Percentiles rank a stretch among this genome's conserved stretches.
phyloP scores from a whole-genome alignment of 2,113 vertebrate species.

The Platycercus adscitus region DNA sequence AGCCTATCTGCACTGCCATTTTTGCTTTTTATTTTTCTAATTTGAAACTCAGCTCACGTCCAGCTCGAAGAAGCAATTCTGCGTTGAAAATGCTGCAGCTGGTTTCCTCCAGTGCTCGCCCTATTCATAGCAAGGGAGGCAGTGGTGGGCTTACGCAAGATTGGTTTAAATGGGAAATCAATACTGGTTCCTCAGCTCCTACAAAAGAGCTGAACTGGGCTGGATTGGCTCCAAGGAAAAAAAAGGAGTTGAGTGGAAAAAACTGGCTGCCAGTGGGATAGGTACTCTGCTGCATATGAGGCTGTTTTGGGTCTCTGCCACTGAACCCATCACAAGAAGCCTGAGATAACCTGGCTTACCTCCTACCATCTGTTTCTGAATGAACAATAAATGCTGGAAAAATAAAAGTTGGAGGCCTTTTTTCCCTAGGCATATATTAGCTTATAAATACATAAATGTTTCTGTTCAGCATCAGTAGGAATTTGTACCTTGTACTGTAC shows the following conservation, averaged over 20 bases:
- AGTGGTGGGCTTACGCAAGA: constrained; percentile 38
- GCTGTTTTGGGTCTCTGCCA: constrained; percentile 57
- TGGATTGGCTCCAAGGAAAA: constrained; percentile 58
- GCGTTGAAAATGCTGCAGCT: constrained; percentile 54
- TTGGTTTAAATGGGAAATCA: constrained; percentile 68
- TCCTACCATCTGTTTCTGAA: constrained; percentile 54
- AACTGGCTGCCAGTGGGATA: constrained; percentile 32
- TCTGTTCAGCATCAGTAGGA: constrained; percentile 47
- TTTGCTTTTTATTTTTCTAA: constrained; percentile 56
- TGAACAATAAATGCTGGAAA: constrained; percentile 52
- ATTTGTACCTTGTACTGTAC: not conserved
- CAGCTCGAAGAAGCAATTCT: constrained; percentile 50
- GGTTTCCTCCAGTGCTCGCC: constrained; percentile 29
- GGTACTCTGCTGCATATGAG: not conserved
- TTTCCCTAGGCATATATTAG: not conserved
- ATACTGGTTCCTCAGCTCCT: constrained; percentile 65
- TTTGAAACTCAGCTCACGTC: constrained; percentile 68
- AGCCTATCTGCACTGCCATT: constrained; percentile 52
- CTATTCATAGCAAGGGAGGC: constrained; percentile 46
- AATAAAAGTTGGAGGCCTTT: constrained; percentile 43
- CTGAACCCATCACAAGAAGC: constrained; percentile 42
- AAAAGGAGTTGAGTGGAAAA: constrained; percentile 52
- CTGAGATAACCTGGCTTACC: constrained; percentile 50
- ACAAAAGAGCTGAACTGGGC: constrained; percentile 67
- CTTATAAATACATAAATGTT: constrained; percentile 42